These are phyloP conservation scores for Drosophila meridiana DNA, from an alignment of 2,888 invertebrate species.

Conservation along the genomic window DNA sequence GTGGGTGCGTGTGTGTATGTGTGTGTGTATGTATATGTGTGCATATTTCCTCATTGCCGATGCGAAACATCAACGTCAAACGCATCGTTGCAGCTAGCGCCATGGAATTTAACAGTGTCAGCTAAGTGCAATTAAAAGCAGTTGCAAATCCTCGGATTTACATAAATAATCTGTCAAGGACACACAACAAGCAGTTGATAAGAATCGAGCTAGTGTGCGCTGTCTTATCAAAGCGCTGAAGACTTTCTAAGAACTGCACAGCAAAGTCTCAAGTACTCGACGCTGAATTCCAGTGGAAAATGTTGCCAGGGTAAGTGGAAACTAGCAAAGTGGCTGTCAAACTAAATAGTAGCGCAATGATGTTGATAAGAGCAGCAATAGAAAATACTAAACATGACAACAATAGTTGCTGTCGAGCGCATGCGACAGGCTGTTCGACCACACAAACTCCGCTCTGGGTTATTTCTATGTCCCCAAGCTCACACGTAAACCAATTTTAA, in stretches of 20 bases:
- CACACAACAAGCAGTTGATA: neutral
- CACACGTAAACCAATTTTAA: constrained; percentile 77
- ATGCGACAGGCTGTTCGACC: neutral
- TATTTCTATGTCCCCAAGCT: constrained; percentile 41
- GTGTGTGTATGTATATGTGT: neutral
- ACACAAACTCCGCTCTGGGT: neutral
- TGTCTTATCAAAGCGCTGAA: neutral
- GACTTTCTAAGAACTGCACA: neutral
- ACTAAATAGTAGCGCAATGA: constrained; percentile 31
- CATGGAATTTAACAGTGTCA: constrained; percentile 31
- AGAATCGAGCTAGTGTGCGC: neutral
- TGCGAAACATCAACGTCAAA: constrained; percentile 12
- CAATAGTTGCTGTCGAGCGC: constrained; percentile 53
- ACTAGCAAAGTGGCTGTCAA: constrained; percentile 59
- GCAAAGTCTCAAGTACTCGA: neutral
- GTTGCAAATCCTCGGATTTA: constrained; percentile 15
- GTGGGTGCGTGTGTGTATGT: neutral
- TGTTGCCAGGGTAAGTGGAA: constrained; percentile 28
- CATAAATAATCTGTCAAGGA: constrained; percentile 1
- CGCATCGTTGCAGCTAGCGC: constrained; percentile 7
- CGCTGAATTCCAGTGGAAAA: neutral
- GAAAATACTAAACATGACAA: constrained; percentile 36
- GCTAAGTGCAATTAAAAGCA: constrained; percentile 28
- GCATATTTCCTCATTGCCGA: neutral
- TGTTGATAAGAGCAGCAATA: constrained; percentile 49